Conservation (phyloP, 2,888 invertebrate species). For the Ceratothoa steindachneri region DNA sequence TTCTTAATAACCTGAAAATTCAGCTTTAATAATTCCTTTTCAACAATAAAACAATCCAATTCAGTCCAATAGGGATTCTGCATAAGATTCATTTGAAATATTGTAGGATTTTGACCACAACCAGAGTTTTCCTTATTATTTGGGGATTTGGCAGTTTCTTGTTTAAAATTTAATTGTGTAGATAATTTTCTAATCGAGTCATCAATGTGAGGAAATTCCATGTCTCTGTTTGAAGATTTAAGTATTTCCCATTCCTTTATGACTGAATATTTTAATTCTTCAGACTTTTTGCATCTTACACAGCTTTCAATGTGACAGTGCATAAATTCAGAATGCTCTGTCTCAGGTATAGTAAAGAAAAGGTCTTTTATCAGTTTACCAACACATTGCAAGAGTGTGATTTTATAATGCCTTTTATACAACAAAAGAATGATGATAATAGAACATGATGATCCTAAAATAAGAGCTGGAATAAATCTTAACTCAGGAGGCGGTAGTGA, state of each 20-base stretch:
- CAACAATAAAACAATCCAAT: conserved; percentile 7
- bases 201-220: background rate
- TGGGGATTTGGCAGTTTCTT: background rate
- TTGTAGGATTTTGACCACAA: conserved; percentile 16
- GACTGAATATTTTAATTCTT: background rate
- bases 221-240: background rate
- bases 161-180: background rate
- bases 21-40: conserved; percentile 17
- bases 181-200: background rate
- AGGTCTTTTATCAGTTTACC: background rate
- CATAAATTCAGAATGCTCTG: background rate
- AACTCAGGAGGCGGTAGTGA: background rate
- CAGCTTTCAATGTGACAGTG: background rate
- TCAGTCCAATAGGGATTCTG: conserved; percentile 21
- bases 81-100: conserved; percentile 23
- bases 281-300: background rate
- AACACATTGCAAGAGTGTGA: background rate
- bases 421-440: background rate
- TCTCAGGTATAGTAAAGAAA: background rate
- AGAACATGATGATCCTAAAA: background rate
- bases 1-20: conserved; percentile 22
- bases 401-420: background rate
- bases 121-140: too few species aligned
- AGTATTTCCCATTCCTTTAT: background rate
- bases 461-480: background rate